Conservation (phyloP, 2,113 vertebrate genomes). For the Balaeniceps rex region DNA sequence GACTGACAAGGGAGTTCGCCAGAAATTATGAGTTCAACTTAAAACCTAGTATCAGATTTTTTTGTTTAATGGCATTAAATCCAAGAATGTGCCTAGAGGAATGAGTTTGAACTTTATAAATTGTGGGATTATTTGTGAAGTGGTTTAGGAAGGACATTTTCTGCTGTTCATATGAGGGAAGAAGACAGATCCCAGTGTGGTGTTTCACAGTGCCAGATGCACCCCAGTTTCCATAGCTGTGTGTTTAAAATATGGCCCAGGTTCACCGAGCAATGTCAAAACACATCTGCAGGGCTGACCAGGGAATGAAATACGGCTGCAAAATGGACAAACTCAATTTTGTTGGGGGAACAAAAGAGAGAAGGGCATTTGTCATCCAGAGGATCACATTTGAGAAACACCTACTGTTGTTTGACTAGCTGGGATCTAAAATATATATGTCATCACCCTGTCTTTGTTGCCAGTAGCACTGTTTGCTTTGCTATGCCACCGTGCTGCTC, state of each 20-base stretch:
- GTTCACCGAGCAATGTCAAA: not conserved
- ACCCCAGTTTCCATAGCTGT: not conserved
- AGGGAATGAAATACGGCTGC: not conserved
- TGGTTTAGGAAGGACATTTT: not conserved
- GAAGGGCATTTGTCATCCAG: not conserved
- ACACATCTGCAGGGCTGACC: not conserved
- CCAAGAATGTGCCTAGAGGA: not conserved
- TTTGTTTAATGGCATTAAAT: not conserved
- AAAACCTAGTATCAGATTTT: not conserved
- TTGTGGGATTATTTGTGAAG: not conserved
- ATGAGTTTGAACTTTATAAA: not conserved
- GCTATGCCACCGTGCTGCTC: not conserved
- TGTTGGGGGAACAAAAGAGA: not conserved
- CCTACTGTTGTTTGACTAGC: not conserved
- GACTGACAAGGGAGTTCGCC: not conserved
- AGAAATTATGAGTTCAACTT: not conserved
- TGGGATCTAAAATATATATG: not conserved
- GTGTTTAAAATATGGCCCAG: not conserved
- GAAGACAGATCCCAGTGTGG: not conserved
- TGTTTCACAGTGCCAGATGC: not conserved
- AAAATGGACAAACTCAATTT: not conserved
- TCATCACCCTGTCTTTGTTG: not conserved
- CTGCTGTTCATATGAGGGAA: not conserved
- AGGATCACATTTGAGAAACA: not conserved
- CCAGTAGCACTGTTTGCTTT: not conserved